A percentile compares a stretch with the other conserved stretches of the same genome.
Conservation (phyloP, 2,797 vertebrate species). For the Pipistrellus pygmaeus region DNA sequence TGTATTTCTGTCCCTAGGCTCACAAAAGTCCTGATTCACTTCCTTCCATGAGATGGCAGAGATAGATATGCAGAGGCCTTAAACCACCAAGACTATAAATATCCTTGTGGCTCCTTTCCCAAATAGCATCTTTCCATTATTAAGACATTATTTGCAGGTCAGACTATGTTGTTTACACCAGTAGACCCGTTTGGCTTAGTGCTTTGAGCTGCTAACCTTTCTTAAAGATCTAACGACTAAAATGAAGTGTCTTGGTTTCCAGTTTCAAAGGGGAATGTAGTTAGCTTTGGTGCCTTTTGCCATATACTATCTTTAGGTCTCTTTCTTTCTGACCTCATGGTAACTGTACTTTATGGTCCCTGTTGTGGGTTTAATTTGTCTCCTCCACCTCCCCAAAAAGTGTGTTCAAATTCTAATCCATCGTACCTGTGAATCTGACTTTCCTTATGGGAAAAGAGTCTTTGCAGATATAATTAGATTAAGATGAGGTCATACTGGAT, state of each 20-base stretch:
- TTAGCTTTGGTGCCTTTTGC: background rate
- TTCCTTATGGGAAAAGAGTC: background rate
- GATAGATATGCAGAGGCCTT: background rate
- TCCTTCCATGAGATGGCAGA: background rate
- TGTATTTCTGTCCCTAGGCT: background rate
- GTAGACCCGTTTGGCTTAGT: background rate
- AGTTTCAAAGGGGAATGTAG: background rate
- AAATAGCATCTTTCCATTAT: background rate
- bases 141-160: background rate
- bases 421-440: background rate
- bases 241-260: background rate
- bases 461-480: background rate
- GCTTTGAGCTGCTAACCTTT: background rate
- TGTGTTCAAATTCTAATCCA: background rate
- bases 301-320: background rate
- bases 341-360: background rate
- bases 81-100: background rate
- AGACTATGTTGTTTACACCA: background rate
- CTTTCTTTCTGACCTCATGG: background rate
- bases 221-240: background rate
- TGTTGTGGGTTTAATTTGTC: background rate
- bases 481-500: background rate
- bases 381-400: background rate
- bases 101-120: background rate
- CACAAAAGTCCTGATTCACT: slow-evolving; percentile 10